Base-by-base conservation (phyloP, 2,888 invertebrate genomes). In the Colletes collaris region DNA sequence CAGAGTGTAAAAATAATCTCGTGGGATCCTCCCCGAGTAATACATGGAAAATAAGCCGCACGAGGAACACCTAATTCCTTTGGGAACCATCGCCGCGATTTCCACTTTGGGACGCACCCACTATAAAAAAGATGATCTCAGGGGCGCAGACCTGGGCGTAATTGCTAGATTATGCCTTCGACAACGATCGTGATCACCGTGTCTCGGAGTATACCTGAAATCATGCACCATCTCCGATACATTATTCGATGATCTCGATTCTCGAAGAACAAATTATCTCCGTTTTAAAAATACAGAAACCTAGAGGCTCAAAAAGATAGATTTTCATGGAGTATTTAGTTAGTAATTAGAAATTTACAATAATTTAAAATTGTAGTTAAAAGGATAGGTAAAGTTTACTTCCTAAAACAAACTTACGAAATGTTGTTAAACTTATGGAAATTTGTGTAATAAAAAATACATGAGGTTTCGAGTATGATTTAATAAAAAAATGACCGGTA, bases 131-230 rank as follows among this genome's bases (percentile, higher is more conserved):
- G 65, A 13, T 55, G 59, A 70, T 65, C 65, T 50, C 52, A 56
- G 50, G 64, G 67, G 35, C 35, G 49, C 37, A 8, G 75, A 35
- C 27, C 60, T 44, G 13, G 50, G 0, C 76, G 35, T 71, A 76
- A 76, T 76, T 71, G 60, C 46, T 53, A 65, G 76, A 76, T 76
- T 76, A 76, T 59, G 64, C 64, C 50, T 65, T 63, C 56, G 55
- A 19, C 56, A 19, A n/a, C 55, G 60, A 40, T n/a, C n/a, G n/a
- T 19, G 49, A 49, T 63, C 53, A n/a, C 19, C 65, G 37, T 59
- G 13, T 10, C 50, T 59, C 50, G 27, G 27, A 44, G n/a, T 58
- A 49, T 59, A 52, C 72, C 72, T n/a, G 44, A 40, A 16, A 16
- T 59, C 49, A 5, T 50, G 35, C 13, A 8, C 19, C 5, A 46